These are phyloP conservation scores for Spodoptera litura DNA, from an alignment of 1,140 invertebrate species.

Conservation along the genomic window DNA sequence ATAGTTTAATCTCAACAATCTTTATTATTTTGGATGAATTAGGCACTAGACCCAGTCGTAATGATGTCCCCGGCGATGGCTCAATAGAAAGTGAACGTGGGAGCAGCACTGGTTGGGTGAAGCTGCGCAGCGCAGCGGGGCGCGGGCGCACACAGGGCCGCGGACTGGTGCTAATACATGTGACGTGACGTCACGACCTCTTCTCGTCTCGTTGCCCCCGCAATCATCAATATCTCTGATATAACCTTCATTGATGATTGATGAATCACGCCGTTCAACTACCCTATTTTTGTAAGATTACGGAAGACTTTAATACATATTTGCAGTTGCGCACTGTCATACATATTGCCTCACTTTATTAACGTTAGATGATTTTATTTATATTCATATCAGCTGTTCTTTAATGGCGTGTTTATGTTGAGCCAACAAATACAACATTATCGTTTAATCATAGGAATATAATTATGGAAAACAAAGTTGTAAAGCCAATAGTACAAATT, in stretches of 20 bases:
- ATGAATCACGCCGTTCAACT: conserved; percentile 43
- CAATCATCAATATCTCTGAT: conserved; percentile 40
- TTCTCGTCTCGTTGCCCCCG: conserved; percentile 39
- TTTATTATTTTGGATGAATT: conserved; percentile 56
- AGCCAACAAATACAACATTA: background rate
- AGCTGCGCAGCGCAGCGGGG: conserved; percentile 46
- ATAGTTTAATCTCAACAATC: background rate
- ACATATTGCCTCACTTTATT: background rate
- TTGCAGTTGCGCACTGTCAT: conserved; percentile 6
- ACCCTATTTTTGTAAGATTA: conserved; percentile 39
- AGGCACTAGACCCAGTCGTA: conserved; percentile 52
- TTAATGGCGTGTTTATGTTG: conserved; percentile 11
- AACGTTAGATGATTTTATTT: conserved; percentile 7
- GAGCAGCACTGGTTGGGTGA: conserved; percentile 52
- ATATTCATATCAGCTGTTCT: conserved; percentile 2
- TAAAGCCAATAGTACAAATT: no score
- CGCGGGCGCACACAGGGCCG: conserved; percentile 50
- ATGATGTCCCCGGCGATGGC: conserved; percentile 61
- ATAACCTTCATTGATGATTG: conserved; percentile 52
- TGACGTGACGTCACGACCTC: conserved; percentile 59
- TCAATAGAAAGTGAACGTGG: conserved; percentile 77
- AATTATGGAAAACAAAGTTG: no score
- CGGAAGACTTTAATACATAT: conserved; percentile 27
- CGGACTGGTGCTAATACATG: conserved; percentile 16
- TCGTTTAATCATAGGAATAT: background rate